phyloP scores from a whole-genome alignment of 1,140 invertebrate genomes.

The Drosophila mayri region DNA sequence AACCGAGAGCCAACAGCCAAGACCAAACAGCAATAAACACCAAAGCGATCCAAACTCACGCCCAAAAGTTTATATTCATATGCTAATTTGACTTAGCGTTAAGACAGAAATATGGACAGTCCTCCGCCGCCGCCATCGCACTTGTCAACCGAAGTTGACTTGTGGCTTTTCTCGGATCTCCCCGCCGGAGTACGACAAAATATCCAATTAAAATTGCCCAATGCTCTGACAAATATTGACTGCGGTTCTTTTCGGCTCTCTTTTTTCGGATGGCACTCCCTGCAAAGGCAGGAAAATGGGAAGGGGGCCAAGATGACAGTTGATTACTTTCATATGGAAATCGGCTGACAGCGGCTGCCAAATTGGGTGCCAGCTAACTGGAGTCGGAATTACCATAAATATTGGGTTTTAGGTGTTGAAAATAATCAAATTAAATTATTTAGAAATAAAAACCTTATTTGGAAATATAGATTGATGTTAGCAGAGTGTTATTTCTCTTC shows the following conservation, averaged over 20 bases:
- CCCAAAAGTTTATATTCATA: constrained; percentile 75
- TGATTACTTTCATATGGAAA: constrained; percentile 47
- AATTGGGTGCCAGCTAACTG: constrained; percentile 21
- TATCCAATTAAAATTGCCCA: constrained; percentile 78
- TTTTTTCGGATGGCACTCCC: constrained; percentile 34
- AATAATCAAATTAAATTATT: background rate
- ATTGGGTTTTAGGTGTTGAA: constrained; percentile 5
- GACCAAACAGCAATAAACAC: constrained; percentile 33
- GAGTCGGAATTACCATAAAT: constrained; percentile 7
- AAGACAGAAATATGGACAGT: constrained; percentile 58
- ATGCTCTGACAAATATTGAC: constrained; percentile 63
- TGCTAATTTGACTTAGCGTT: constrained; percentile 76
- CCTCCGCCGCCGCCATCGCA: constrained; percentile 54
- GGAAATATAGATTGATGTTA: background rate
- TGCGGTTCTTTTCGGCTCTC: constrained; percentile 45
- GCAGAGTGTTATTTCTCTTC: no score
- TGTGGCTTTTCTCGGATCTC: constrained; percentile 50
- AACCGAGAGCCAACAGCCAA: constrained; percentile 1
- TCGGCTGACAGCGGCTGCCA: constrained; percentile 14
- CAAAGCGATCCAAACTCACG: constrained; percentile 20
- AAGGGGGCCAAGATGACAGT: background rate
- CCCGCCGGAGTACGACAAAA: constrained; percentile 39
- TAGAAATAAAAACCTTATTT: background rate
- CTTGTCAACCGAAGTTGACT: constrained; percentile 53
- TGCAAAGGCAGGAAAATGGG: constrained; percentile 6